phyloP scores from a whole-genome alignment of 2,888 invertebrate species.

The Cecidostiba fungosa region DNA sequence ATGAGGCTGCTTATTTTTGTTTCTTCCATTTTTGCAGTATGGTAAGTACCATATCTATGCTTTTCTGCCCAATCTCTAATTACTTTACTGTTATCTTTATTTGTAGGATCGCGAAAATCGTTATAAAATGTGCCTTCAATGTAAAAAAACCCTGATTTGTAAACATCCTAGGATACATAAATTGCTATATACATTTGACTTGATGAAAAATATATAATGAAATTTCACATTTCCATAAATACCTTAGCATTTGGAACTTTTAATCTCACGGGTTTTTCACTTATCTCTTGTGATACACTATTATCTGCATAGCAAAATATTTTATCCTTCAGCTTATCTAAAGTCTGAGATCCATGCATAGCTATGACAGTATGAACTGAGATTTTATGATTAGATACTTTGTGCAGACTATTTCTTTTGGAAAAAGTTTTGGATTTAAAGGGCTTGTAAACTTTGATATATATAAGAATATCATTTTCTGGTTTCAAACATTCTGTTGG shows the following conservation, averaged over 20 bases:
- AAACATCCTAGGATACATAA: slow-evolving; percentile 78
- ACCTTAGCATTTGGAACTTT: slow-evolving; percentile 56
- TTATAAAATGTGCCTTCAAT: slow-evolving; percentile 91
- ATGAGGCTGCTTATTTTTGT: slow-evolving; percentile 76
- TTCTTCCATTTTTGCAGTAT: slow-evolving; percentile 82
- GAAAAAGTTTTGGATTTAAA: slow-evolving; percentile 67
- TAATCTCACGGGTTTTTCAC: slow-evolving; percentile 80
- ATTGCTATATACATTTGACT: background rate
- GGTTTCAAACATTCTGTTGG: slow-evolving; percentile 66
- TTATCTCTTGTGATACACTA: slow-evolving; percentile 84
- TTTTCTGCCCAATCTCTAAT: slow-evolving; percentile 85
- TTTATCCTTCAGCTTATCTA: slow-evolving; percentile 87
- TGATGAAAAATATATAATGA: too few species aligned
- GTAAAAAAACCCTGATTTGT: slow-evolving; percentile 88
- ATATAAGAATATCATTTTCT: slow-evolving; percentile 80
- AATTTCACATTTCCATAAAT: background rate
- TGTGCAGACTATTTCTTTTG: slow-evolving; percentile 58
- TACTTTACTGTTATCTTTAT: slow-evolving; percentile 85
- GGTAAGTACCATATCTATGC: slow-evolving; percentile 80
- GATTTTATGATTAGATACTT: slow-evolving; percentile 72
- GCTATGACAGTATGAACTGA: slow-evolving; percentile 82
- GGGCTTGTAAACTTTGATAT: slow-evolving; percentile 81
- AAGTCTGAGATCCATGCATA: slow-evolving; percentile 85
- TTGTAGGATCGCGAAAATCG: slow-evolving; percentile 83
- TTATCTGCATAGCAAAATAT: slow-evolving; percentile 88